Evolutionary conservation across 2,797 vertebrate genomes (phyloP).

Genomic region (Rachycentron canadum): DNA sequence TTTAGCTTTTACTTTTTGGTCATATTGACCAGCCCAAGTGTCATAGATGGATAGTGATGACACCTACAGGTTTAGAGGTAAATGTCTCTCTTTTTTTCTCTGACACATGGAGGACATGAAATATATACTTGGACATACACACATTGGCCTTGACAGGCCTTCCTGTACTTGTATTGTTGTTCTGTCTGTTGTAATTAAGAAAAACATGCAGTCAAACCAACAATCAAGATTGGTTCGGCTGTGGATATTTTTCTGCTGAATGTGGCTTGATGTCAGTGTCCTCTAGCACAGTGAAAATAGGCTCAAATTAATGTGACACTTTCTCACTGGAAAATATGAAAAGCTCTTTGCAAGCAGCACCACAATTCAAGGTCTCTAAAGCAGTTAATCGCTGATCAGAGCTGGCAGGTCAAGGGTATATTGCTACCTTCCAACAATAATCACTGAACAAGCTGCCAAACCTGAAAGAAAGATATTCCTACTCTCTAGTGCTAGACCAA

Average conservation of each 20-base stretch:
- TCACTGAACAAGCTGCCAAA: conserved; percentile 52
- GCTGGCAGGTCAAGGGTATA: conserved; percentile 71
- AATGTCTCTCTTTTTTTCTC: conserved; percentile 6
- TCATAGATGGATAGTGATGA: conserved; percentile 11
- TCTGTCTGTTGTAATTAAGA: conserved; percentile 78
- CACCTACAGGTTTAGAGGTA: conserved; percentile 28
- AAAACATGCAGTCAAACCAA: conserved; percentile 69
- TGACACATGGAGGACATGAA: conserved; percentile 26
- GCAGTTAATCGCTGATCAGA: conserved; percentile 67
- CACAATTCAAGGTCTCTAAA: conserved; percentile 60
- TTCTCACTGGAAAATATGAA: conserved; percentile 70
- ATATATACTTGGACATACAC: conserved; percentile 28
- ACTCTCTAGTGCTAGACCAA: conserved; percentile 30
- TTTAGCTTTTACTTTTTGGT: too few species aligned
- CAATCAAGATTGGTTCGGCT: conserved; percentile 55
- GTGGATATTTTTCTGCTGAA: conserved; percentile 37
- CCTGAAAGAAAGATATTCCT: conserved; percentile 37
- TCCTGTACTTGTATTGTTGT: conserved; percentile 57
- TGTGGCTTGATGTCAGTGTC: conserved; percentile 63
- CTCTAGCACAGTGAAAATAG: conserved; percentile 64
- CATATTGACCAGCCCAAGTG: neutral
- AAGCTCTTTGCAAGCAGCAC: conserved; percentile 63
- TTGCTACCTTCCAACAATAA: conserved; percentile 48
- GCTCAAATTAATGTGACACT: conserved; percentile 74
- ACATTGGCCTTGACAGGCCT: conserved; percentile 31